Evolutionary conservation across 1,140 invertebrate genomes (phyloP).

Genomic region (Drosophila ficusphila): DNA sequence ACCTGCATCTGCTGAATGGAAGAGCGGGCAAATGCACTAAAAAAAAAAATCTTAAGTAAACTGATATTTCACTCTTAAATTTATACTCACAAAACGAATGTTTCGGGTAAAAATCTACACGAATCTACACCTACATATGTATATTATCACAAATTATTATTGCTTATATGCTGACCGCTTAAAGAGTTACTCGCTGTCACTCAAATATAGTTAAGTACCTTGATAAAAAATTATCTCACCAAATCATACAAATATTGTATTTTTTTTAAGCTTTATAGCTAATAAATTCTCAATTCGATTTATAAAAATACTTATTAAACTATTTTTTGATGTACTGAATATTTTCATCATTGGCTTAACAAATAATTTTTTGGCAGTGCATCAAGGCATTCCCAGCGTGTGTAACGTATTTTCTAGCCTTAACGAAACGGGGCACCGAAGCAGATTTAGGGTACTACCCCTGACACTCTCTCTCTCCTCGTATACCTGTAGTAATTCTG

Average conservation of each 20-base stretch:
- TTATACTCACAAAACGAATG: too few relatives aligned
- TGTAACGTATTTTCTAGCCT: conserved; percentile 60
- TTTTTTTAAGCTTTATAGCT: not conserved
- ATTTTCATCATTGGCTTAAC: not conserved
- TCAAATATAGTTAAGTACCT: not conserved
- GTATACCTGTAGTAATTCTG: conserved; percentile 59
- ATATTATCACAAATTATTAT: too few relatives aligned
- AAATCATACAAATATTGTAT: not conserved
- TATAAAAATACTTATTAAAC: not conserved
- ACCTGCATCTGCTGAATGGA: conserved; percentile 49
- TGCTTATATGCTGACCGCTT: too few relatives aligned
- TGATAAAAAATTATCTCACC: not conserved
- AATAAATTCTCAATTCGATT: too few relatives aligned
- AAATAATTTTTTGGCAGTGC: conserved; percentile 6
- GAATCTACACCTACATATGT: too few relatives aligned
- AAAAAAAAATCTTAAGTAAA: too few relatives aligned
- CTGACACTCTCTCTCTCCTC: not conserved
- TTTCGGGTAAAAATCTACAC: too few relatives aligned
- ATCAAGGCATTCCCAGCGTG: conserved; percentile 37
- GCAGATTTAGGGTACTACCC: conserved; percentile 53
- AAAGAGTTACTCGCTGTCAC: too few relatives aligned
- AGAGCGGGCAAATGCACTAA: conserved; percentile 1
- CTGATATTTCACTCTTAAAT: too few relatives aligned
- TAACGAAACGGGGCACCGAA: conserved; percentile 3
- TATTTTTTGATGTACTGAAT: too few relatives aligned